phyloP scores from a whole-genome alignment of 2,888 invertebrate species.

The Leptura quadrifasciata region DNA sequence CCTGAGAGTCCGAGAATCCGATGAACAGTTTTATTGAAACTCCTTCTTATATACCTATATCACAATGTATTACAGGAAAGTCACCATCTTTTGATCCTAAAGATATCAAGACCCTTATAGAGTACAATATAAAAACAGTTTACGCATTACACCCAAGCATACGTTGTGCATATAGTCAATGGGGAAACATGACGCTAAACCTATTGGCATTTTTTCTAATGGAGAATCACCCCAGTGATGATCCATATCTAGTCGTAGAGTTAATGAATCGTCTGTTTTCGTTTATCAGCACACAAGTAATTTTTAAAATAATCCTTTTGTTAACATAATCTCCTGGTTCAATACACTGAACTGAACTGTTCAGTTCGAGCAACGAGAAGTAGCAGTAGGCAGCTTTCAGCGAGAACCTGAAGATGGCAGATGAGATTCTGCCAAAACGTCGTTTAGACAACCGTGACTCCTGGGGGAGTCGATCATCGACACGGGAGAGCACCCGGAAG shows the following conservation, averaged over 20 bases:
- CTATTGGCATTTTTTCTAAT: background rate
- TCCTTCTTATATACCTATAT: slow-evolving; percentile 91
- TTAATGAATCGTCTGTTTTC: background rate
- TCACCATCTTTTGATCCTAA: slow-evolving; percentile 65
- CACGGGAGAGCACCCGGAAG: too few relatives aligned
- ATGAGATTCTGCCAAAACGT: too few relatives aligned
- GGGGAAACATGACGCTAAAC: background rate
- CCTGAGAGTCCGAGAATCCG: slow-evolving; percentile 47
- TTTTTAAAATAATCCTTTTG: too few relatives aligned
- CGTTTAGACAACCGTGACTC: too few relatives aligned
- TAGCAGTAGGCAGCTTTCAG: too few relatives aligned
- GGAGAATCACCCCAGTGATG: background rate
- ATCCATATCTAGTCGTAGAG: background rate
- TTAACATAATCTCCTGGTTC: too few relatives aligned
- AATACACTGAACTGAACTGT: too few relatives aligned
- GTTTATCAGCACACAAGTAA: too few relatives aligned
- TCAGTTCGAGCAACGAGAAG: too few relatives aligned
- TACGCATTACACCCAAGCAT: background rate
- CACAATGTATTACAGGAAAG: slow-evolving; percentile 92
- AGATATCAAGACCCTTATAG: slow-evolving; percentile 66
- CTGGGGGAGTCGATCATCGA: too few relatives aligned
- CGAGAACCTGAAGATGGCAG: too few relatives aligned
- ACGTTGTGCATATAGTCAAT: slow-evolving; percentile 13
- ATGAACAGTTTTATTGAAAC: slow-evolving; percentile 73
- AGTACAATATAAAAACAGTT: slow-evolving; percentile 63